Evolutionary conservation across 92 coral and sea anemone species (phyloP).

Genomic region (Chrysogorgia sp.): DNA sequence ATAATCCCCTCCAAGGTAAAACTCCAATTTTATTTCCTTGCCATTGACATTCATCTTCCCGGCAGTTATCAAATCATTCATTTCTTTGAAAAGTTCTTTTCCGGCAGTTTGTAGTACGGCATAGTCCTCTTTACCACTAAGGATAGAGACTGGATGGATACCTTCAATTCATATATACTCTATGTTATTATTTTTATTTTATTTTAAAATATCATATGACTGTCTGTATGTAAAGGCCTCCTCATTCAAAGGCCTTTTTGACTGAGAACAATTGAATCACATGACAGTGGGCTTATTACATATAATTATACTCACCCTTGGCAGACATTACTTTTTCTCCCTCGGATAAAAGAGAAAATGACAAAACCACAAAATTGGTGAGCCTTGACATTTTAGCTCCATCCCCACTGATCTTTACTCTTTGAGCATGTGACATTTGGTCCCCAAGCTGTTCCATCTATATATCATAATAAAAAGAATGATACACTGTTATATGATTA

Average conservation of each 20-base stretch:
- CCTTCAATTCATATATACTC: constrained; percentile 24
- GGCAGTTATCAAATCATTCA: constrained; percentile 28
- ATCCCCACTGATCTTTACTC: constrained; percentile 46
- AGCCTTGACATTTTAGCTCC: constrained; percentile 57
- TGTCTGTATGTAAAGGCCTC: no score
- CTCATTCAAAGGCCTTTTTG: no score
- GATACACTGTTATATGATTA: background rate
- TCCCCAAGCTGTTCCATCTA: constrained; percentile 41
- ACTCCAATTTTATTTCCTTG: constrained; percentile 35
- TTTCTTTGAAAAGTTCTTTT: constrained; percentile 19
- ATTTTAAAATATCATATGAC: background rate
- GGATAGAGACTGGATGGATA: constrained; percentile 32
- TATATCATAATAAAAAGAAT: background rate
- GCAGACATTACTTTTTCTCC: constrained; percentile 52
- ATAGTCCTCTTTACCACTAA: constrained; percentile 43
- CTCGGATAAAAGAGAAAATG: constrained; percentile 41
- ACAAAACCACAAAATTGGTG: constrained; percentile 51
- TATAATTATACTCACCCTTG: constrained; percentile 23
- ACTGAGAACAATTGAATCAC: background rate
- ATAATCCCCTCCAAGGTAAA: constrained; percentile 40
- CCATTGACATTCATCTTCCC: constrained; percentile 36
- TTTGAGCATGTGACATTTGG: constrained; percentile 26
- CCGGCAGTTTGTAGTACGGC: constrained; percentile 36
- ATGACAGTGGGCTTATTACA: background rate
- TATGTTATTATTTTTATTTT: background rate